Percentiles rank a stretch among this genome's conserved stretches.
Evolutionary conservation across 2,797 vertebrate species (phyloP).

Genomic region (Balearica regulorum): DNA sequence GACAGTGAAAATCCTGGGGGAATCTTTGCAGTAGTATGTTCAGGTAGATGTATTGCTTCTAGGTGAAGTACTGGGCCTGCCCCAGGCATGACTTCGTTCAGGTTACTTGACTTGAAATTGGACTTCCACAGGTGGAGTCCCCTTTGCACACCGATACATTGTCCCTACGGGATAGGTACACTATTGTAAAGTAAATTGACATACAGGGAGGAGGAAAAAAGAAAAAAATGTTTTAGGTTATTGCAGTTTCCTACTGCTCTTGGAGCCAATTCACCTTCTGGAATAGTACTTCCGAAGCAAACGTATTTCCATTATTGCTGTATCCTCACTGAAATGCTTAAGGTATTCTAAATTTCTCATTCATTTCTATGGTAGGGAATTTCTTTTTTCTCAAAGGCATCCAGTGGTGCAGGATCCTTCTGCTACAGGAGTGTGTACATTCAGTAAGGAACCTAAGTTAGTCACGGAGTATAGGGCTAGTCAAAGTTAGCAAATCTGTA

Average conservation of each 20-base stretch:
- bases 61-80: not conserved
- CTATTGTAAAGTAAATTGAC: not conserved
- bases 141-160: fast-evolving
- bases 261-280: not conserved
- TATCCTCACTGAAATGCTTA: not conserved
- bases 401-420: not conserved
- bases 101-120: not conserved
- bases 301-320: not conserved
- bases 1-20: not conserved
- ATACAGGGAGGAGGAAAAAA: not conserved
- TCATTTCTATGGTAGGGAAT: not conserved
- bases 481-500: not conserved
- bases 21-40: not conserved
- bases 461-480: not conserved
- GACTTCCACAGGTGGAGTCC: not conserved
- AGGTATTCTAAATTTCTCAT: not conserved
- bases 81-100: not conserved
- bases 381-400: not conserved
- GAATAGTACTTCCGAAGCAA: not conserved
- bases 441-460: not conserved
- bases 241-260: not conserved
- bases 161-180: not conserved
- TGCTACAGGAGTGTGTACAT: not conserved
- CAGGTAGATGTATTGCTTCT: not conserved
- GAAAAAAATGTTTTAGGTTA: not conserved